Conservation (phyloP, 1,140 invertebrate genomes). For the Drosophila punjabiensis region DNA sequence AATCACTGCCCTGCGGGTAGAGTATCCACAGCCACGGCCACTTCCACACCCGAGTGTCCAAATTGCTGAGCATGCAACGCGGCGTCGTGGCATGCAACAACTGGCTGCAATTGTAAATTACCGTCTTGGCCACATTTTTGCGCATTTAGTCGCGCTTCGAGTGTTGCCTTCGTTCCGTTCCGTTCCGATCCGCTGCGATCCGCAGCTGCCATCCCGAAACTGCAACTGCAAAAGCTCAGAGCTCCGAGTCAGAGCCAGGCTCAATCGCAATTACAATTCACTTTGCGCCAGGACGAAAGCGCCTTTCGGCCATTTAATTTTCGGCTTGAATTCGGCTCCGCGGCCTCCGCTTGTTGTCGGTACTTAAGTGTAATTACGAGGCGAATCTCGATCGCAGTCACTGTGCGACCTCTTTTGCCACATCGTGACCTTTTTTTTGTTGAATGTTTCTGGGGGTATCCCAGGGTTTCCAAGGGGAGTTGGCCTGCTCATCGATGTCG, state of each 20-base stretch:
- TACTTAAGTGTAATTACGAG: constrained; percentile 80
- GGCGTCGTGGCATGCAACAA: constrained; percentile 50
- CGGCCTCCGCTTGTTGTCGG: constrained; percentile 62
- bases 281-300: constrained; percentile 80
- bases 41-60: constrained; percentile 22
- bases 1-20: constrained; percentile 60
- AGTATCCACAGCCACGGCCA: constrained; percentile 29
- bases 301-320: constrained; percentile 75
- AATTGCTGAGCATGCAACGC: constrained; percentile 42
- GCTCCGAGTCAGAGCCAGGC: constrained; percentile 2
- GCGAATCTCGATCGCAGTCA: constrained; percentile 51
- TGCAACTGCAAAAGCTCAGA: constrained; percentile 12
- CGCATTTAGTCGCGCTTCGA: constrained; percentile 82
- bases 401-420: constrained; percentile 74
- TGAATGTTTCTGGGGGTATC: background rate
- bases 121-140: constrained; percentile 82
- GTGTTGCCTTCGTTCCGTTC: constrained; percentile 66
- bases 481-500: constrained; percentile 44
- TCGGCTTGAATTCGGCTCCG: constrained; percentile 53
- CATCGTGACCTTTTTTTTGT: constrained; percentile 65
- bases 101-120: constrained; percentile 79
- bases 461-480: constrained; percentile 20
- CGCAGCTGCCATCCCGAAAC: constrained; percentile 64
- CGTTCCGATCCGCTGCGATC: constrained; percentile 52
- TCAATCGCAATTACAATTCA: constrained; percentile 79